Evolutionary conservation across 2,113 vertebrate species (phyloP), one percentile per base, ranked within the genome.

Genomic region (Pleuronectes platessa): DNA sequence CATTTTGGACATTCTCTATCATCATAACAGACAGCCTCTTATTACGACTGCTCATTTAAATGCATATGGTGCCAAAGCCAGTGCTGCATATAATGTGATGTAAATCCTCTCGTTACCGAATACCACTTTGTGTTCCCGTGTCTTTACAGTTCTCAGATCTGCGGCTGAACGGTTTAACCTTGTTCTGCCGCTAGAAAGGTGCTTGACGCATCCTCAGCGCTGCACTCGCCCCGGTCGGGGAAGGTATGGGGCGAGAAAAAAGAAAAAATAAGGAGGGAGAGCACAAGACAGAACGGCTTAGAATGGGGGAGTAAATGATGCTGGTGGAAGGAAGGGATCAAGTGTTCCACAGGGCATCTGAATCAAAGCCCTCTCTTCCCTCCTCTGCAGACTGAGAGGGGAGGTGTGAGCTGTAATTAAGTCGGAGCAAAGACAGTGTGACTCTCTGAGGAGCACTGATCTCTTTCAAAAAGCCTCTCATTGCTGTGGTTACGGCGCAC

Each of bases 341-440:
- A 90, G 83, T 79, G 86, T 88, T 91, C 86, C 84, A 73, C 79
- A 42, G 90, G 88, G 84, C 74, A 68, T 70, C 87, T 67, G 86
- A 88, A 92, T 89, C 89, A 92, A 90, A 91, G 87, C 71, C 68
- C 68, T 78, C 81, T 68, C 56, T 56, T 74, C 84, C 78, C 74
- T 70, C 61, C 69, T 68, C 71, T 15, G 60, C 54, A 2, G 63
- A 40, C 68, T 5, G 74, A 49, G 82, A 74, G 67, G 51, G 82
- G 81, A 83, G 84, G 78, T 84, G 86, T 72, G 86, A 80, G 86
- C 82, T 77, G 86, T 92, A 90, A 90, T 91, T 88, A 89, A 89
- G 86, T 75, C 66, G 61, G 54, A 56, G 80, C 73, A 37, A 83
- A 90, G 87, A 78, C 80, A 70, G 49, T 62, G 75, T 6, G 27